phyloP scores from a whole-genome alignment of 1,140 invertebrate species.

The Bombus polaris region DNA sequence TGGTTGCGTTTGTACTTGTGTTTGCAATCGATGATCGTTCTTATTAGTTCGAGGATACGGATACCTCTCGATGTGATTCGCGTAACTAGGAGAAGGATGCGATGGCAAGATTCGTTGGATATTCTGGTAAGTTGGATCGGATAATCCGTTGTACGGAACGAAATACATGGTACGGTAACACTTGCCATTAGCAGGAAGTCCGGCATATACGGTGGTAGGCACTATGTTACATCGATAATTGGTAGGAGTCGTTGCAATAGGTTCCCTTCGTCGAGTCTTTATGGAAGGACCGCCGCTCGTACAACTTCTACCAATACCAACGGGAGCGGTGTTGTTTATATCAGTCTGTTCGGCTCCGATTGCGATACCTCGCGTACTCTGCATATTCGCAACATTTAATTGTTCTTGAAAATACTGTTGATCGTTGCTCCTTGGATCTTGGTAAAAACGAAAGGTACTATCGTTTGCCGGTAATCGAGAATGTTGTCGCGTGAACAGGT shows the following conservation, averaged over 20 bases:
- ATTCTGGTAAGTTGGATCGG: conserved; percentile 81
- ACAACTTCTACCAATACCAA: conserved; percentile 61
- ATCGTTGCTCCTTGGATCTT: conserved; percentile 64
- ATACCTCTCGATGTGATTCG: conserved; percentile 79
- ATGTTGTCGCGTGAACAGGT: conserved; percentile 65
- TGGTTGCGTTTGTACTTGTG: conserved; percentile 46
- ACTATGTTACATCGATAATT: conserved; percentile 68
- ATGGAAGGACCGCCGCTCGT: conserved; percentile 63
- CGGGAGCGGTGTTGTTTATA: no score
- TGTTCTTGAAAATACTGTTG: conserved; percentile 68
- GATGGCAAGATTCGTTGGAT: conserved; percentile 78
- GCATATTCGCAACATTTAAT: conserved; percentile 48
- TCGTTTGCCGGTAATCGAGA: conserved; percentile 29
- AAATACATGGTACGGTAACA: conserved; percentile 87
- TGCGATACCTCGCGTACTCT: conserved; percentile 70
- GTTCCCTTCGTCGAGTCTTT: conserved; percentile 71
- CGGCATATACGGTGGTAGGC: conserved; percentile 45
- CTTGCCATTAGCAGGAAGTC: conserved; percentile 70
- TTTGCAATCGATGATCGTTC: conserved; percentile 61
- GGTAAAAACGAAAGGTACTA: conserved; percentile 57
- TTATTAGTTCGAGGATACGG: conserved; percentile 74
- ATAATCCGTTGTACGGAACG: conserved; percentile 87
- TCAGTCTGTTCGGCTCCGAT: conserved; percentile 64
- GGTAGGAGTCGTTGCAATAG: conserved; percentile 57
- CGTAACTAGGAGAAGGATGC: conserved; percentile 77